Conservation (phyloP, 2,888 invertebrate genomes). For the Troides aeacus region DNA sequence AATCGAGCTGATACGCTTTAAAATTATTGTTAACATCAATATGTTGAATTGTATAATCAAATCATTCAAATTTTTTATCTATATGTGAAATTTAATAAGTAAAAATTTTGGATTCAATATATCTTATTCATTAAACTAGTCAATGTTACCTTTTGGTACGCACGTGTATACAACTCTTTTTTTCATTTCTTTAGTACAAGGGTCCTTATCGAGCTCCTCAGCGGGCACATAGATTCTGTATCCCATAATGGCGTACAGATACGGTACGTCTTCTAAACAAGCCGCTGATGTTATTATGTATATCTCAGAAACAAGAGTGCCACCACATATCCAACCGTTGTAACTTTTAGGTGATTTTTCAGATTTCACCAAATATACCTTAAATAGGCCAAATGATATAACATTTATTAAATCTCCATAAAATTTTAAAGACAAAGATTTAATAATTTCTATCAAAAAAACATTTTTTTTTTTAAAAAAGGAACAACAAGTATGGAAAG, state of each 20-base stretch:
- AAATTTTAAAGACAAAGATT: no score
- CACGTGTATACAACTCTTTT: conserved; percentile 49
- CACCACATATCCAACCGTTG: conserved; percentile 41
- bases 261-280: conserved; percentile 40
- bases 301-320: conserved; percentile 34
- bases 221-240: conserved; percentile 42
- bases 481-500: no score
- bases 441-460: no score
- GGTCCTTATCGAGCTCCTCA: conserved; percentile 35
- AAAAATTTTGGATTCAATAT: neutral
- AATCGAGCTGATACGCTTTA: conserved; percentile 10
- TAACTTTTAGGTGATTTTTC: conserved; percentile 25
- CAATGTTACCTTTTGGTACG: conserved; percentile 41
- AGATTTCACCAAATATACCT: conserved; percentile 10
- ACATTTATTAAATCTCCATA: no score
- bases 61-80: neutral
- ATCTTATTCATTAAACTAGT: neutral
- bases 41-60: neutral
- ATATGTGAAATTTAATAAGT: neutral
- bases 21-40: neutral
- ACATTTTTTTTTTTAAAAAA: no score
- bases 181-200: conserved; percentile 43
- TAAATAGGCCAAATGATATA: neutral
- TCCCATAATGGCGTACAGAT: conserved; percentile 43
- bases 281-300: conserved; percentile 42